A percentile compares a stretch with the other conserved stretches of the same genome.
These are phyloP conservation scores for Rhynchonema sp. DNA, from an alignment of 2,888 invertebrate genomes.

Conservation along the genomic window DNA sequence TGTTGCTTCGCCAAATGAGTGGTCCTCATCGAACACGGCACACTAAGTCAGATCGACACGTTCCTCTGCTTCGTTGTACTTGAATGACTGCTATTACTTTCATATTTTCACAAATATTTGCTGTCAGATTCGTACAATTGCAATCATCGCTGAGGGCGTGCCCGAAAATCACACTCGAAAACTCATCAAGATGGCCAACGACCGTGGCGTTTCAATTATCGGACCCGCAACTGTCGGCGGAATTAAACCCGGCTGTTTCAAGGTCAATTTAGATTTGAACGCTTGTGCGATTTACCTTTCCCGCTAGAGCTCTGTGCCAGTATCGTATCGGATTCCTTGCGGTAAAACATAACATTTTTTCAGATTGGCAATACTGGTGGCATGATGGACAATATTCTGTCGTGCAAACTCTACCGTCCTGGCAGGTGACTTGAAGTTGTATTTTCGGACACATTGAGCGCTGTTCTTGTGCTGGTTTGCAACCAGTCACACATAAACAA, in stretches of 20 bases:
- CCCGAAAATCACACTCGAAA: conserved; percentile 95
- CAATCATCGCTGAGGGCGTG: conserved; percentile 97
- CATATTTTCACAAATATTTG: neutral
- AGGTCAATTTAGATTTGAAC: conserved; percentile 33
- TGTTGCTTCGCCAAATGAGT: too few relatives aligned
- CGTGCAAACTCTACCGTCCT: conserved; percentile 83
- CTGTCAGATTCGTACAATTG: conserved; percentile 64
- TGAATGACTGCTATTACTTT: too few relatives aligned
- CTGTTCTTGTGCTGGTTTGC: neutral
- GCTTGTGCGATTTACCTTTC: too few relatives aligned
- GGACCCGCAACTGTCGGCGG: conserved; percentile 59
- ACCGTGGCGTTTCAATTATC: conserved; percentile 65
- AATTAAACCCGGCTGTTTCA: conserved; percentile 93
- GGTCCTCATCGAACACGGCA: too few relatives aligned
- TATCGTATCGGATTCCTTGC: too few relatives aligned
- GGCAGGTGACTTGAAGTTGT: conserved; percentile 40
- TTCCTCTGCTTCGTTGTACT: too few relatives aligned
- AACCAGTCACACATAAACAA: neutral
- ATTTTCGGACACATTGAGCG: neutral
- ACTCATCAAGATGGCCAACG: conserved; percentile 47
- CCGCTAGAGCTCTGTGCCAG: too few relatives aligned
- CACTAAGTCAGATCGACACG: too few relatives aligned
- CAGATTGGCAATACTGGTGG: conserved; percentile 90
- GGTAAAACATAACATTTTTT: too few relatives aligned
- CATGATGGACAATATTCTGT: conserved; percentile 96